A percentile compares a stretch with the other conserved stretches of the same genome.
Evolutionary conservation across 1,140 invertebrate species (phyloP).

Genomic region (Eumeta japonica): DNA sequence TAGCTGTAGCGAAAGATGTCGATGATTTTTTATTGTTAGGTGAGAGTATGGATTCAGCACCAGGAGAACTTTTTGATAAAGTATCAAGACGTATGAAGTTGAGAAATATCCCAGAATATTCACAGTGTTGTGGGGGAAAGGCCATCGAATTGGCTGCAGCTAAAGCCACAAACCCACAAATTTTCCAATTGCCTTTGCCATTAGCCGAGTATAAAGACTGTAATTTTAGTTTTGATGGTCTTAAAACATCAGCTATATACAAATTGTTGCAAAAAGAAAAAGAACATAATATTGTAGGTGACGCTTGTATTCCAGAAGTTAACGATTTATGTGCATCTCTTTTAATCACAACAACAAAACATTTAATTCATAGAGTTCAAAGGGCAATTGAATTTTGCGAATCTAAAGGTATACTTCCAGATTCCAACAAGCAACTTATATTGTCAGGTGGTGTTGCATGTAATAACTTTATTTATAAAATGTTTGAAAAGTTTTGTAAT

Average conservation of each 20-base stretch:
- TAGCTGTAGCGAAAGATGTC: slow-evolving; percentile 75
- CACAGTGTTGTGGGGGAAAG: slow-evolving; percentile 74
- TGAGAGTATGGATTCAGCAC: slow-evolving; percentile 77
- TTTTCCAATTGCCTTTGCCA: slow-evolving; percentile 68
- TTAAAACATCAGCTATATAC: slow-evolving; percentile 35
- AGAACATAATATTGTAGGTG: slow-evolving; percentile 57
- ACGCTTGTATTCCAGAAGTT: slow-evolving; percentile 73
- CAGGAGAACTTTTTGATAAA: slow-evolving; percentile 92
- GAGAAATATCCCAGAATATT: slow-evolving; percentile 75
- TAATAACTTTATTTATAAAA: slow-evolving; percentile 80
- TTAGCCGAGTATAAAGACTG: slow-evolving; percentile 58
- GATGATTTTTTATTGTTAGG: slow-evolving; percentile 81
- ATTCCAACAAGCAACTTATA: slow-evolving; percentile 61
- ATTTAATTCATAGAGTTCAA: slow-evolving; percentile 80
- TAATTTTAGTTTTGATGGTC: slow-evolving; percentile 48
- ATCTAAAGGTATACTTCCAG: slow-evolving; percentile 61
- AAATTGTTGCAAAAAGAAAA: slow-evolving; percentile 36
- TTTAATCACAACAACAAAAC: slow-evolving; percentile 70
- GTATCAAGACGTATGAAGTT: slow-evolving; percentile 83
- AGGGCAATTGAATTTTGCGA: slow-evolving; percentile 79
- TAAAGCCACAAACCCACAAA: slow-evolving; percentile 66
- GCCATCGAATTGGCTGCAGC: slow-evolving; percentile 81
- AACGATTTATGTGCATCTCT: slow-evolving; percentile 85
- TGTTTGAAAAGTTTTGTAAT: slow-evolving; percentile 69
- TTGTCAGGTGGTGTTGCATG: slow-evolving; percentile 95